These are phyloP conservation scores for Dasypus novemcinctus DNA, from an alignment of 2,113 vertebrate species.

Conservation along the genomic window DNA sequence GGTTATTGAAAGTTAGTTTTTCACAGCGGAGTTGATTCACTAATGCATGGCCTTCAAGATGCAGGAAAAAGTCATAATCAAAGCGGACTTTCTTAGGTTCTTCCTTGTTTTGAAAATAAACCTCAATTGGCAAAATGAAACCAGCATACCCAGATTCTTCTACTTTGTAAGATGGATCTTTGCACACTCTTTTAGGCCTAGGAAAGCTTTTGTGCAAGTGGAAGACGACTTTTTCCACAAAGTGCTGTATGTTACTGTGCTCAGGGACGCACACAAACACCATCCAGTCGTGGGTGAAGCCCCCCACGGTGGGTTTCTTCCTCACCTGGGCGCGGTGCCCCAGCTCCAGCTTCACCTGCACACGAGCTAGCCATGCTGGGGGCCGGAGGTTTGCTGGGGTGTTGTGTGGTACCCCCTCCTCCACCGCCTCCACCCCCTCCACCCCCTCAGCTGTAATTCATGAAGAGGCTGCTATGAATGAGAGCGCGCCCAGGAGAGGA, in stretches of 20 bases:
- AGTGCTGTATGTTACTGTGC: constrained; percentile 99
- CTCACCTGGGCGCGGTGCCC: constrained; percentile 97
- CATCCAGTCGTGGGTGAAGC: constrained; percentile 99
- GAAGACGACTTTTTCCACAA: constrained; percentile 99
- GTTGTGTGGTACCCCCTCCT: too few relatives aligned
- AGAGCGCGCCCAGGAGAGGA: constrained; percentile 80
- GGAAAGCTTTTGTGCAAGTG: constrained; percentile 99
- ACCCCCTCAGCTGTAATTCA: constrained; percentile 88
- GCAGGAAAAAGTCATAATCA: constrained; percentile 95
- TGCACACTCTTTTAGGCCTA: constrained; percentile 96
- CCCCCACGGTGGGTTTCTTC: constrained; percentile 97
- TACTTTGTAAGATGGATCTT: constrained; percentile 94
- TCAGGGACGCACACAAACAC: constrained; percentile 98
- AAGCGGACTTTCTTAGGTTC: constrained; percentile 95
- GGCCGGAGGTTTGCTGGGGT: too few relatives aligned
- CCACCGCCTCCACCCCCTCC: constrained; percentile 55
- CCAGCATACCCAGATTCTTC: constrained; percentile 95
- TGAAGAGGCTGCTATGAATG: constrained; percentile 85
- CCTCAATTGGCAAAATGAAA: constrained; percentile 94
- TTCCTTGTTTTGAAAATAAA: constrained; percentile 95
- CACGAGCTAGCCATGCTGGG: constrained; percentile 73
- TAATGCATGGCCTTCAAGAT: constrained; percentile 93
- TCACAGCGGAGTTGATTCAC: constrained; percentile 95
- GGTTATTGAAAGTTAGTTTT: constrained; percentile 95
- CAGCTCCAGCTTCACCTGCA: constrained; percentile 99